Base-by-base conservation (phyloP, 2,113 vertebrate genomes). In the Turnix velox region DNA sequence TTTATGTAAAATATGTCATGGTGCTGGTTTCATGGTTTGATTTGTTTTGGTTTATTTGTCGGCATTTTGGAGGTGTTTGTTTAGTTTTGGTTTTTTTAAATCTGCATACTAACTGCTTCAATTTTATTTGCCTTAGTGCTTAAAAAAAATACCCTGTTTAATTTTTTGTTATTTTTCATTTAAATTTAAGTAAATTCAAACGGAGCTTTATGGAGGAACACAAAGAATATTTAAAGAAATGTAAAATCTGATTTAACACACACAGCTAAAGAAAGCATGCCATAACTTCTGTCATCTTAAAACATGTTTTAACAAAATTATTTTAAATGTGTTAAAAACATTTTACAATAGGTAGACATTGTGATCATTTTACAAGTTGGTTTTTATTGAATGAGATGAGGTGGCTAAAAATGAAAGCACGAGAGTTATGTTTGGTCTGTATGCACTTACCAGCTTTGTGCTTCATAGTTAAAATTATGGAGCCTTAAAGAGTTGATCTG, bases 131-230 rank as follows among this genome's bases (percentile, higher is more conserved):
- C 6, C 22, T n/a, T n/a, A 54, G 4, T 46, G 18, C 18, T 61
- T 69, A 52, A 39, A 45, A 35, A 48, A 69, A 52, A 42, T 40
- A 15, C 5, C 6, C 6, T 37, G 2, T 24, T 69, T 51, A 51
- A 7, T 0, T 0, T 5, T 51, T n/a, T 30, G 14, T 12, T 5
- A 7, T 31, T 33, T 63, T 54, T 57, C 37, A 13, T 20, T 30
- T 30, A 39, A 5, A 39, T 65, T 58, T 43, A 45, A 20, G 16
- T 87, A 27, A 52, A 9, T 54, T 89, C 51, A 59, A 40, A 92
- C 46, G 14, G 39, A 81, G 24, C 8, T 12, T 46, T 62, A 39
- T 27, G n/a, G 51, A 18, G 30, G 74, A 91, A 78, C 24, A 77
- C 8, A 19, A 62, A 28, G 17, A 27, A 27, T 7, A 43, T 55